These are phyloP conservation scores for Hemistola chrysoprasaria DNA, from an alignment of 2,888 invertebrate genomes.

Conservation along the genomic window DNA sequence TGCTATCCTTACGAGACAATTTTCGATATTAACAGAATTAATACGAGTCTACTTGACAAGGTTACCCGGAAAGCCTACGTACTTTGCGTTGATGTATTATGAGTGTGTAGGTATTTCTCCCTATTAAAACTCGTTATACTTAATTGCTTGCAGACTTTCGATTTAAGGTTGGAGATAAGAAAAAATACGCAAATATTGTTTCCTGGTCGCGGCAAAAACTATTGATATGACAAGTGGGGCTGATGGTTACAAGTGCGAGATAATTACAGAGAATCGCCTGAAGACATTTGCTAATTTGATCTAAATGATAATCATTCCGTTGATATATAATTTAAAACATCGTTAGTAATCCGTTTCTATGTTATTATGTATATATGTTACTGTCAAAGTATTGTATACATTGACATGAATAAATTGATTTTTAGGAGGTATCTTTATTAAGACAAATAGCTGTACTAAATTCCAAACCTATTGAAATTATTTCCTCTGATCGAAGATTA, in stretches of 20 bases:
- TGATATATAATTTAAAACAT: constrained; percentile 22
- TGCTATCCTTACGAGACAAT: constrained; percentile 25
- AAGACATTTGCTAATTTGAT: constrained; percentile 27
- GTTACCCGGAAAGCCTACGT: constrained; percentile 43
- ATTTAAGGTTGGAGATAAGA: constrained; percentile 43
- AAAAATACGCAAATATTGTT: constrained; percentile 33
- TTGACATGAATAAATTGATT: too few species aligned
- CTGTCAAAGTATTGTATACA: too few species aligned
- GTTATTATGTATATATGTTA: too few species aligned
- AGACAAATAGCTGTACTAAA: too few species aligned
- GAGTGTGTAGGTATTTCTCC: constrained; percentile 32
- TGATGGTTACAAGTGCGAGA: constrained; percentile 3
- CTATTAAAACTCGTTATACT: constrained; percentile 41
- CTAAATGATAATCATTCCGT: constrained; percentile 21
- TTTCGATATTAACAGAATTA: constrained; percentile 34
- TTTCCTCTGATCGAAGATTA: too few species aligned
- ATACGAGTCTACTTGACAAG: constrained; percentile 45
- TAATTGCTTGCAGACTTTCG: constrained; percentile 46
- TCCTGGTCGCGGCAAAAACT: constrained; percentile 41
- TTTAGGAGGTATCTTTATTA: too few species aligned
- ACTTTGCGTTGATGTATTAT: constrained; percentile 25
- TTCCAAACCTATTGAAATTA: too few species aligned
- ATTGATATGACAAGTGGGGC: constrained; percentile 22
- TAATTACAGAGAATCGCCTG: constrained; percentile 20
- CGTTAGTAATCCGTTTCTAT: too few species aligned